Evolutionary conservation across 2,888 invertebrate genomes (phyloP), one percentile per base, ranked within the genome.

Genomic region (Clunio marinus): DNA sequence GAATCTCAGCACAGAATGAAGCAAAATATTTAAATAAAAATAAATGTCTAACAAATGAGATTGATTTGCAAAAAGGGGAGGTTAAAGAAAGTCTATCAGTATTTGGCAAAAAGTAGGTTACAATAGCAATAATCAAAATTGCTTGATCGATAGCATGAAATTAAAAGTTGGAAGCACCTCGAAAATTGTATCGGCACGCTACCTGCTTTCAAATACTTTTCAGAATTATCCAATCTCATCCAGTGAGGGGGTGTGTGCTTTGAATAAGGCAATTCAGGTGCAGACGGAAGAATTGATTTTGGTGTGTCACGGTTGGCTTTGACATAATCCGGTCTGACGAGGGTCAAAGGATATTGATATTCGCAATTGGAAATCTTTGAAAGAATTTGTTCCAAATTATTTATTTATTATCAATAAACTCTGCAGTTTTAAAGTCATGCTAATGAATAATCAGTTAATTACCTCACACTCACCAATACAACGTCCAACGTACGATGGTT

Each of bases 221-320:
- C 75, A 15, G 73, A 70, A 69, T 78, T 74, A 5, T 74, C 73
- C 25, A 77, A 73, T 2, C 74, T 74, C 73, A 77, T 74, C 69
- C 76, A 78, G 70, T 77, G 77, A 0, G 78, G 78, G 1, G 74
- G 72, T 0, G 75, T 76, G 62, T 75, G 74, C 68, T 76, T 77
- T 1, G 75, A 76, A 68, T 78, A 78, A 1, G 71, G 71, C 0
- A 69, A 62, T 22, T 35, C 59, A 66, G 57, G 73, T 69, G 70
- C 67, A 22, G 68, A 10, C 13, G 72, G 70, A 20, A 68, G 8
- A 24, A 27, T 46, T 5, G n/a, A 25, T 46, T 24, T 32, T 55
- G 66, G 35, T 35, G 35, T 59, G 22, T 55, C 45, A 24, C 27
- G 63, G n/a, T n/a, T 13, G 5, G 5, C n/a, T 45, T 5, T 35